Base-by-base conservation (phyloP, 2,797 vertebrate species). In the Natrix natrix region DNA sequence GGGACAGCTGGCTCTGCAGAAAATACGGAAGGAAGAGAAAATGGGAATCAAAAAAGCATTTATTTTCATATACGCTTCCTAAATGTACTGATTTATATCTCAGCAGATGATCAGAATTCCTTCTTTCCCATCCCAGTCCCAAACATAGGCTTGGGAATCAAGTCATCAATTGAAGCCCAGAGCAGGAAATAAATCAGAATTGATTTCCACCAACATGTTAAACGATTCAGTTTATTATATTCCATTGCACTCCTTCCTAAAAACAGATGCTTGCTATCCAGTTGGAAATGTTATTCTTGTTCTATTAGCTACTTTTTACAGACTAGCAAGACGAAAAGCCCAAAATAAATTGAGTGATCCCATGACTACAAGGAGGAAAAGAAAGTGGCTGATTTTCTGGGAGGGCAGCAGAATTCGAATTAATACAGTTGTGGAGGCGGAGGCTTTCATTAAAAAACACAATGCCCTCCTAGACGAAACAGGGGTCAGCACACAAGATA, bases 1-100 rank as follows among this genome's bases (percentile, higher is more conserved):
- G 99, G 95, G 99, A 99, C 3, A 99, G 98, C 97, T 99, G 99
- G 95, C 98, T 99, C 99, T 99, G 97, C 26, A 90, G 55, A 74
- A 48, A 89, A 20, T 95, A 94, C 95, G 94, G 56, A 93, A 26
- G 91, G 12, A 0, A 60, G 8, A 14, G 10, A 12, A 22, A 48
- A 61, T 59, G 8, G 8, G 16, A 48, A 17, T 92, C 26, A 94
- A 66, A 17, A n/a, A 6, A 48, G 13, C n/a, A 24, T 59, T 48
- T 28, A 32, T 52, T 63, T 60, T 37, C 12, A 6, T 60, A 10
- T 4, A 28, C 2, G 0, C 14, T 26, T 26, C 37, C 74, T 83
- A 83, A 37, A 12, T 48, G 4, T 48, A 48, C 3, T 83, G 37
- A 24, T 48, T 48, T 22, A 28, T 22, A 66, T 56, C 57, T 26